Evolutionary conservation across 2,888 invertebrate genomes (phyloP).

Genomic region (Andrena minutula): DNA sequence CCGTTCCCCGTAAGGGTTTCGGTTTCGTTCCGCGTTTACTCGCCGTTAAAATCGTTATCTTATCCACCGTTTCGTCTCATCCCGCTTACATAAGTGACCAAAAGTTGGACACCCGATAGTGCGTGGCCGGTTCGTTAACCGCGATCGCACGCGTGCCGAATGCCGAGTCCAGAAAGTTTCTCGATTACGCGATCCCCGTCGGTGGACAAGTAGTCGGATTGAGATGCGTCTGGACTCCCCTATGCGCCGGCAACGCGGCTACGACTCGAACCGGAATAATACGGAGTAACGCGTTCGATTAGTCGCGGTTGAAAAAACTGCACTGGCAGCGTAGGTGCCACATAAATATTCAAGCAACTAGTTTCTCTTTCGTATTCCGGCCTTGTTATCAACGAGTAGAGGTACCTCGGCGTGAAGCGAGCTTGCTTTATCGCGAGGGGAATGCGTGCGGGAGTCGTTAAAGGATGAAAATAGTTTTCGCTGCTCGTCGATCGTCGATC

Average conservation of each 20-base stretch:
- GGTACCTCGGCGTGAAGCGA: neutral
- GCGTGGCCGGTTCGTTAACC: neutral
- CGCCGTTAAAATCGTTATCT: conserved; percentile 21
- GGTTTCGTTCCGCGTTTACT: neutral
- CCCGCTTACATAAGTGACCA: conserved; percentile 6
- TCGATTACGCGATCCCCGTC: neutral
- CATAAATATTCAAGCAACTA: conserved; percentile 25
- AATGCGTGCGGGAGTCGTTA: too few relatives aligned
- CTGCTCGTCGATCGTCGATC: too few relatives aligned
- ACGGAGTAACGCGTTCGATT: conserved; percentile 24
- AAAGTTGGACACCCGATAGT: conserved; percentile 14
- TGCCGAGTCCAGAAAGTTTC: too few relatives aligned
- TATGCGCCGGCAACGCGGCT: neutral
- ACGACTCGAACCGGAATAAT: neutral
- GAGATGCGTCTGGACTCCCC: neutral
- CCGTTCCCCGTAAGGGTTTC: too few relatives aligned
- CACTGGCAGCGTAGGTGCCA: conserved; percentile 2
- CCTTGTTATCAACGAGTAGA: conserved; percentile 2
- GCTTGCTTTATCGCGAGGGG: neutral
- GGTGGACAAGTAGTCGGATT: neutral
- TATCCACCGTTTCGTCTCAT: conserved; percentile 10
- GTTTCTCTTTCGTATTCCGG: neutral
- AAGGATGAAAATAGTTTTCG: too few relatives aligned
- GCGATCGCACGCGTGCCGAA: neutral
- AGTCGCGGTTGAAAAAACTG: conserved; percentile 4